Evolutionary conservation across 2,888 invertebrate species (phyloP), one percentile per base, ranked within the genome.

Genomic region (Nomada goodeniana): DNA sequence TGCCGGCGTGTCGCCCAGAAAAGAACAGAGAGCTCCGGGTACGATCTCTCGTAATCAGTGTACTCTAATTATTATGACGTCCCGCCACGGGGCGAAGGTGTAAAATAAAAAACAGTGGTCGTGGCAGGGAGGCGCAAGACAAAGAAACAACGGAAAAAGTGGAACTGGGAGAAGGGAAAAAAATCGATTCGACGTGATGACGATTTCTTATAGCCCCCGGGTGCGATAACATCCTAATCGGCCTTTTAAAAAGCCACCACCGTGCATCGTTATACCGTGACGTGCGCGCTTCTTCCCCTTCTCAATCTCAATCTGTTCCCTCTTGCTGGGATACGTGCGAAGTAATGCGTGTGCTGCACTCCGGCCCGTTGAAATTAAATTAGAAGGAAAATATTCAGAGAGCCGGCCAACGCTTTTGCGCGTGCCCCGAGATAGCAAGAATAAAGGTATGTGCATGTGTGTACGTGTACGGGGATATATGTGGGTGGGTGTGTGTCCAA

Each of bases 331-430:
- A 64, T 81, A 78, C 71, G 76, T 55, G 86, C 84, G 84, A 81
- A 78, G 72, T 83, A 84, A 81, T 74, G 76, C 87, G 75, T 76
- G 53, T 61, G 74, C 74, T 73, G 80, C 82, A 78, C 75, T 79
- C 80, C 65, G 53, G 36, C 15, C 70, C 29, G 84, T 68, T 76
- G 72, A 83, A 90, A 90, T 90, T 88, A 90, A 91, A 90, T 90
- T 90, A 90, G 87, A 88, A 88, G 89, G 87, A 90, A 89, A 91
- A 90, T 89, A 89, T 90, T 89, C 87, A 84, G 79, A 70, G 85
- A 85, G 87, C 75, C 78, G 89, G 79, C 84, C 82, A 79, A 55
- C 77, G 83, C 86, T 85, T 88, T 88, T 82, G 86, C 80, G 68
- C 82, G 88, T 69, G 82, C 76, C 57, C 64, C 86, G 83, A 78